These are phyloP conservation scores for Acromyrmex heyeri DNA, from an alignment of 1,140 invertebrate genomes.

Conservation along the genomic window DNA sequence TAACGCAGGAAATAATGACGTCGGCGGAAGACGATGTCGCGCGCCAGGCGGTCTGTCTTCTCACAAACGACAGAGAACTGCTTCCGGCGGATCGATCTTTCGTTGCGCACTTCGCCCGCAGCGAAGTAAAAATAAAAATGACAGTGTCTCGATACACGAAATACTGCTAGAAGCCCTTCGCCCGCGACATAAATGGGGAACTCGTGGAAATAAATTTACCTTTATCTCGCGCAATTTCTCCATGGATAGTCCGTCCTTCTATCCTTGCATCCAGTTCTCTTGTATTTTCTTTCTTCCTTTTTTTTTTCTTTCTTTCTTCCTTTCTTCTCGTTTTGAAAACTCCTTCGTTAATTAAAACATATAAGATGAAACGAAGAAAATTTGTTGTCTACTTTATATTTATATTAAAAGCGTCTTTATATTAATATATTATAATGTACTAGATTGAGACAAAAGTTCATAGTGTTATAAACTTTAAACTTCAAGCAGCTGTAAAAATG, in stretches of 20 bases:
- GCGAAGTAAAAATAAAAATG: conserved; percentile 55
- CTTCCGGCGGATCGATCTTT: conserved; percentile 42
- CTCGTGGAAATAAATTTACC: conserved; percentile 60
- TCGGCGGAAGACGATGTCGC: conserved; percentile 18
- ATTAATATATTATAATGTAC: too few species aligned
- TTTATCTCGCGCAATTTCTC: conserved; percentile 23
- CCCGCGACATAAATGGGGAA: conserved; percentile 39
- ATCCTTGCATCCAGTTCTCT: not conserved
- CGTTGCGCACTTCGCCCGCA: not conserved
- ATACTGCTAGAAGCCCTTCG: conserved; percentile 32
- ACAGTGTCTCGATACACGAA: conserved; percentile 65
- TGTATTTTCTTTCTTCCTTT: not conserved
- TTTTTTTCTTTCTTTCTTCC: too few species aligned
- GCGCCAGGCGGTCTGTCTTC: not conserved
- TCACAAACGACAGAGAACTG: not conserved
- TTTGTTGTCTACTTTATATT: not conserved
- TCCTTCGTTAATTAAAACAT: conserved; percentile 14
- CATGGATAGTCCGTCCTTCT: not conserved
- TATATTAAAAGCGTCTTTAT: not conserved
- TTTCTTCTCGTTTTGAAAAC: not conserved
- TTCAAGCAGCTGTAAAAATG: too few species aligned
- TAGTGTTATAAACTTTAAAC: too few species aligned
- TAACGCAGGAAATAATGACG: conserved; percentile 37
- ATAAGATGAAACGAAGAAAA: not conserved
- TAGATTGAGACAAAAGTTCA: too few species aligned